Base-by-base conservation (phyloP, 2,113 vertebrate genomes). In the Diadophis punctatus region DNA sequence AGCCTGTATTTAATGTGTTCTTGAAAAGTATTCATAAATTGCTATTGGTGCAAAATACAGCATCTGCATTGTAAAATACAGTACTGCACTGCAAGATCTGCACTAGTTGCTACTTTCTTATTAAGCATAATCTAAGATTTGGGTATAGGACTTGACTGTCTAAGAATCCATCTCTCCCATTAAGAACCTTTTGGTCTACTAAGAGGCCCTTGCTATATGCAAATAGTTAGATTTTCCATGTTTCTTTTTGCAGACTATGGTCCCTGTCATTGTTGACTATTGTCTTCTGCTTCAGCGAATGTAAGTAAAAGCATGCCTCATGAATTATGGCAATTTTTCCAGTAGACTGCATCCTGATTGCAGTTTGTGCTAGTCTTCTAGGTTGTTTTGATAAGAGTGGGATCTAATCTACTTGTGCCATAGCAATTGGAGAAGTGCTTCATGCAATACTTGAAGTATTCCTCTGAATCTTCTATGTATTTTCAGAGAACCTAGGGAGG, bases 231-330 rank as follows among this genome's bases (percentile, higher is more conserved):
- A 30, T 43, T 94, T 92, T 92, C 68, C 95, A 43, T 95, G 0
- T 95, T 90, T 56, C 96, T 94, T 94, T 91, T 96, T 58, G 0
- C 94, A 99, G 99, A 99, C 99, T 1, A 97, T 98, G 96, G 98
- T 99, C 94, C 99, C 99, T 51, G 96, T 98, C 96, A 97, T 99
- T 55, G 98, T 99, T 90, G 99, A 99, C 97, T 99, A 99, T 96
- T 99, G 98, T 93, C 98, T 99, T 63, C 97, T 99, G 89, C 98
- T 99, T 8, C 98, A 99, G 95, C 98, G 98, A 95, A 97, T 94
- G 99, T 99, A 96, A 99, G 99, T 98, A 87, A 95, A 85, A 90
- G 12, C 27, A 48, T 52, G 6, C 68, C 6, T 87, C 63, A 58
- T 46, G 46, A 68, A 51, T 68, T 89, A 55, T 63, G 46, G 34